phyloP scores from a whole-genome alignment of 2,797 vertebrate species.

The Onychomys torridus region DNA sequence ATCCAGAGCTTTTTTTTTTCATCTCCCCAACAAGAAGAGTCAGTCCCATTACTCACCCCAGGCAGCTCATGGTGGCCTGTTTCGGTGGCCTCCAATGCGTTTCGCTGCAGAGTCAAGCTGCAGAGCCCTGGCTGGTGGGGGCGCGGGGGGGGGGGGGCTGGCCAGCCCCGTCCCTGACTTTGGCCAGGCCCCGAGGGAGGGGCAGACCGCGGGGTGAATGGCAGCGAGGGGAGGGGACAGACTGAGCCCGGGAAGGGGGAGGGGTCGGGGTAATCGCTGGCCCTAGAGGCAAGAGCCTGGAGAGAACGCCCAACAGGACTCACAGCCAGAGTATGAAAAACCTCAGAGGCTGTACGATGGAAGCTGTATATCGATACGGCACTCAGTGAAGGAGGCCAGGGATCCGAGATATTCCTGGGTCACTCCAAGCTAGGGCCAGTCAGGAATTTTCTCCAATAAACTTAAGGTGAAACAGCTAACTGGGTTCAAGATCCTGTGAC shows the following conservation, averaged over 20 bases:
- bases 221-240: conserved; percentile 71
- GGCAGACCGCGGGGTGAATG: conserved; percentile 78
- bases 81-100: conserved; percentile 81
- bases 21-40: conserved; percentile 56
- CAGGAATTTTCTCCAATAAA: neutral
- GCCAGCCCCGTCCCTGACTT: conserved; percentile 78
- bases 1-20: neutral
- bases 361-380: conserved; percentile 66
- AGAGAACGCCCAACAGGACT: conserved; percentile 83
- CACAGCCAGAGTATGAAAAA: conserved; percentile 78
- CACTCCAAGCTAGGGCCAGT: neutral
- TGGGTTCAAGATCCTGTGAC: neutral
- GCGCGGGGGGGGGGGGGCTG: conserved; percentile 66
- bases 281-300: conserved; percentile 16
- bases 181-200: conserved; percentile 83
- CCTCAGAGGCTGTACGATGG: conserved; percentile 84
- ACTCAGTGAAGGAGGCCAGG: neutral
- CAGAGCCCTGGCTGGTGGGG: conserved; percentile 70
- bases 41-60: conserved; percentile 90
- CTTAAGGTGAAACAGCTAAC: neutral
- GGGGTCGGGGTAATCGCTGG: neutral
- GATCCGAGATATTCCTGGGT: neutral
- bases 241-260: conserved; percentile 34
- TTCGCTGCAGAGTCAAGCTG: conserved; percentile 62
- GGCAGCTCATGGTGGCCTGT: conserved; percentile 91